Evolutionary conservation across 2,113 vertebrate genomes (phyloP), one percentile per base, ranked within the genome.

Genomic region (Cinclus cinclus): DNA sequence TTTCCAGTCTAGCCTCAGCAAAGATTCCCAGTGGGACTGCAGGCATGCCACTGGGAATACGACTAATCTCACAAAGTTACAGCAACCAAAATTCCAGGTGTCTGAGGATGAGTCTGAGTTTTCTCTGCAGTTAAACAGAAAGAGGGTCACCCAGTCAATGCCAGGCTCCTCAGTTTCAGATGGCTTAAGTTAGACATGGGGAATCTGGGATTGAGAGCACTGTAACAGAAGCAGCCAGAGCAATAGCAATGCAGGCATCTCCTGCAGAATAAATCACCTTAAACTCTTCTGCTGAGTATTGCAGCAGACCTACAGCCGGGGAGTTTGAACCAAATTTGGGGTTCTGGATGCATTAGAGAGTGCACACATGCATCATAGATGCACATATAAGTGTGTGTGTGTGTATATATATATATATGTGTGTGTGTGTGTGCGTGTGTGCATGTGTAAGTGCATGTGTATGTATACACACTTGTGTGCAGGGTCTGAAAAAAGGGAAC

Each of bases 391-490:
- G 7, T 15, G 11, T 17, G 7, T 15, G 11, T 5, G 7, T 5
- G 11, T 4, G 9, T 1, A 17, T 28, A 52, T 17, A 52, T 52
- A 41, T 28, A 5, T 16, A 9, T 16, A 42, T 25, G 5, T 14
- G 8, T 13, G 10, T 5, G 7, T 5, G 17, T 25, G 5, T 14
- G 8, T 13, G 10, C 4, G 7, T 5, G 17, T 3, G 11, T 1
- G 10, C 13, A 28, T 22, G 11, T 42, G 10, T 58, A 25, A 62
- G 41, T 74, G 27, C 27, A 2, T 37, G 18, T 9, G 13, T 59
- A 17, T 25, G 13, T n/a, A n/a, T 18, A 68, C 17, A 35, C 11
- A 31, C 4, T 41, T n/a, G 8, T 15, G 24, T 52, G n/a, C 31
- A 33, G 68, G 30, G 30, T 25, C 55, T 87, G 37, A 33, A 91